A percentile compares a stretch with the other conserved stretches of the same genome.
phyloP scores from a whole-genome alignment of 2,797 vertebrate species.

The Ctenosaura bakeri region DNA sequence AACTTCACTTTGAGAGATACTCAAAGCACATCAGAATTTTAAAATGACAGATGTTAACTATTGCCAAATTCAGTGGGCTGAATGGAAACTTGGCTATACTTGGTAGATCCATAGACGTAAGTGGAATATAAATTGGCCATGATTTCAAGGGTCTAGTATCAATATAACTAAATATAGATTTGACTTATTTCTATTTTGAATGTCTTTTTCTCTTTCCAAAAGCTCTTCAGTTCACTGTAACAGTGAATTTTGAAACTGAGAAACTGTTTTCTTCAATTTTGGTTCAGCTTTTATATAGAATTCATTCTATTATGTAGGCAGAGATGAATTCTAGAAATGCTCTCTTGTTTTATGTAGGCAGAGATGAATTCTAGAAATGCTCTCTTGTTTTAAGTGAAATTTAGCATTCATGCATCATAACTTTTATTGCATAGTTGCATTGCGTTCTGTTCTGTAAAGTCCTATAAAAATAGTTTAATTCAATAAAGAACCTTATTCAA shows the following conservation, averaged over 20 bases:
- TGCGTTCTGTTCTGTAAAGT: neutral
- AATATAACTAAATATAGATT: too few relatives aligned
- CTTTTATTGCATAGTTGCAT: neutral
- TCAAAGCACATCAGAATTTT: neutral
- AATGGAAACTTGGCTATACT: neutral
- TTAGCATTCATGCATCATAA: neutral
- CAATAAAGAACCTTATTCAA: neutral
- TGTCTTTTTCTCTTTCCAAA: too few relatives aligned
- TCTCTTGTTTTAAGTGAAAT: neutral
- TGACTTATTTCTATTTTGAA: too few relatives aligned
- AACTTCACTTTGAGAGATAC: too few relatives aligned
- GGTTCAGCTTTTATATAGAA: neutral
- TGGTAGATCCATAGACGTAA: neutral
- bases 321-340: neutral
- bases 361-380: neutral
- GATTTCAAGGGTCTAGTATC: too few relatives aligned
- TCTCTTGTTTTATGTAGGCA: neutral
- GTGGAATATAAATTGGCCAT: neutral
- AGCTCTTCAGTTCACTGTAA: too few relatives aligned
- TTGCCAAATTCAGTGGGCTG: neutral
- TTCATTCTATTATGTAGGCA: neutral
- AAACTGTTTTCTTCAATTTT: too few relatives aligned
- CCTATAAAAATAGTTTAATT: neutral
- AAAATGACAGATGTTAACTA: neutral
- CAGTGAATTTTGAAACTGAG: too few relatives aligned